Base-by-base conservation (phyloP, 2,113 vertebrate species). In the Struthio camelus region DNA sequence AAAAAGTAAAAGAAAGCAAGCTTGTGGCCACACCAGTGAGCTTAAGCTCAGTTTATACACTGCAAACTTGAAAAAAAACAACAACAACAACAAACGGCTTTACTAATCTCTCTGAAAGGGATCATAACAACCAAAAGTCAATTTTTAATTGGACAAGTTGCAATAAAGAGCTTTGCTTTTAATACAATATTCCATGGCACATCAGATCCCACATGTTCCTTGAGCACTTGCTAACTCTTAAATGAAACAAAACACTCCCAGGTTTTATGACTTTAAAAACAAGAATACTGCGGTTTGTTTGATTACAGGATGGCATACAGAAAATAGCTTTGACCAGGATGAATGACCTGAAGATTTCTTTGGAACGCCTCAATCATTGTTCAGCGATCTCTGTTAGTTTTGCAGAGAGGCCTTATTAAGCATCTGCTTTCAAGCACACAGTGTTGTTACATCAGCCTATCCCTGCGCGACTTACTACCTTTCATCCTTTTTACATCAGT, bases 401-500 rank as follows among this genome's bases (percentile, higher is more conserved):
- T 30, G 9, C 61, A 71, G 70, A 38, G 5, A 16, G 38, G 11
- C 7, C 54, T 69, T 75, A 80, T 75, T 78, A 79, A 75, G 56
- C 12, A 44, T 17, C 76, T 79, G 70, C 66, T 92, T 93, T 40
- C 95, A 88, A 89, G 76, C 90, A 84, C 56, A 53, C 50, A 53
- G 73, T 91, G 92, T 22, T 95, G 67, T 98, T 98, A 97, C 98
- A 98, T 98, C 98, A 98, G 97, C 97, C 78, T 51, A 11, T 87
- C 83, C 97, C 96, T 79, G 3, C 17, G 95, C 4, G 96, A 84
- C 54, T 81, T 85, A 85, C 92, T n/a, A 50, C 97, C 94, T 98
- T 98, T 96, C 97, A 86, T 67, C 95, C 88, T 85, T 93, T 98
- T 98, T 98, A 98, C 98, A 98, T 98, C 97, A 98, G 96, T 89